phyloP scores from a whole-genome alignment of 2,113 vertebrate species.

The Chaetura pelagica region DNA sequence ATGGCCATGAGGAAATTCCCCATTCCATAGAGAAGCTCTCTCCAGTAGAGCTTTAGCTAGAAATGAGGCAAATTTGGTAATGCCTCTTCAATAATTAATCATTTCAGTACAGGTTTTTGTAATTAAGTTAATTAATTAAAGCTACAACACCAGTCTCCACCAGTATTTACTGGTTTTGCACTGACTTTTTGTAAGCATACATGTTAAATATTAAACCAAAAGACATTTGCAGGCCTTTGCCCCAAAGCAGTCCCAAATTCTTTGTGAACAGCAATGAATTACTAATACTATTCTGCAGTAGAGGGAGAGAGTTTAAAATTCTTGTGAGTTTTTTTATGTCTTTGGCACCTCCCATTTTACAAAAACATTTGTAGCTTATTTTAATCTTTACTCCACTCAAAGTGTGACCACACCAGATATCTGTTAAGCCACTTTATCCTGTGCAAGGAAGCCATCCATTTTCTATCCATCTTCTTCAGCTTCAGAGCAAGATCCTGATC shows the following conservation, averaged over 20 bases:
- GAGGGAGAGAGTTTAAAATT: neutral
- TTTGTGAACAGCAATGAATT: neutral
- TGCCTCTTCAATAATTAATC: neutral
- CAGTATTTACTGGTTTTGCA: neutral
- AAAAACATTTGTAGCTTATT: neutral
- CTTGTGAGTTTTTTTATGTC: neutral
- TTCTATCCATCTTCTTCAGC: slow-evolving; percentile 50
- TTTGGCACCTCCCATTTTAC: neutral
- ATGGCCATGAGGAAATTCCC: neutral
- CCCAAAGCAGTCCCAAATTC: neutral
- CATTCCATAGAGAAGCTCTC: neutral
- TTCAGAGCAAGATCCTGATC: slow-evolving; percentile 77
- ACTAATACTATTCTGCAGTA: neutral
- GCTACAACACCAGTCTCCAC: neutral
- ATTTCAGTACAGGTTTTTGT: neutral
- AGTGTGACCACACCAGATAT: neutral
- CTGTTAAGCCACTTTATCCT: neutral
- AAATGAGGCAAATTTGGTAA: neutral
- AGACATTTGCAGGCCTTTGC: neutral
- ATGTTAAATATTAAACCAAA: neutral
- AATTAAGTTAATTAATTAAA: neutral
- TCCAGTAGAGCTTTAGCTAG: neutral
- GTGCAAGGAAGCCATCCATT: neutral
- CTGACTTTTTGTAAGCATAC: neutral
- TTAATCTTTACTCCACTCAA: neutral